Evolutionary conservation across 2,888 invertebrate species (phyloP).

Genomic region (Scrobipalpa costella): DNA sequence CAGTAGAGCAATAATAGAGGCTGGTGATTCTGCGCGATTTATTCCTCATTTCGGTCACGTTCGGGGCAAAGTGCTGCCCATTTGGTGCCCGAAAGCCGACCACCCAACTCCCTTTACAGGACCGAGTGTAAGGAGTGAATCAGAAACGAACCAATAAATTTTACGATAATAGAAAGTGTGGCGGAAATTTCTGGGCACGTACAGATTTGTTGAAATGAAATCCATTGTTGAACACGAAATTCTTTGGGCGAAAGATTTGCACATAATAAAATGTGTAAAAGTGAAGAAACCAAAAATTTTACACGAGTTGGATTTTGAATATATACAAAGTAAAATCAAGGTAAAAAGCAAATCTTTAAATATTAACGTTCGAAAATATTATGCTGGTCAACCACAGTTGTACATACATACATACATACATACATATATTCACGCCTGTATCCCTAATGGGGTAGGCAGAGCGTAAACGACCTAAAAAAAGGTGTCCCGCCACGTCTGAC

Average conservation of each 20-base stretch:
- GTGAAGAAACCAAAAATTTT: too few relatives aligned
- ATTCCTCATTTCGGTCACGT: constrained; percentile 42
- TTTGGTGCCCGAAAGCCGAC: constrained; percentile 27
- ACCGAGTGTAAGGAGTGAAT: constrained; percentile 17
- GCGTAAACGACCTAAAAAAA: too few relatives aligned
- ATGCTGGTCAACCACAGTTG: too few relatives aligned
- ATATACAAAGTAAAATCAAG: too few relatives aligned
- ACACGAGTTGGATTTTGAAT: too few relatives aligned
- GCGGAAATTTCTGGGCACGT: constrained; percentile 12
- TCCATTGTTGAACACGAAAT: background rate
- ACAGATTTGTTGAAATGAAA: constrained; percentile 12
- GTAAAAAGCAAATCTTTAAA: too few relatives aligned
- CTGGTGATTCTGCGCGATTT: constrained; percentile 36
- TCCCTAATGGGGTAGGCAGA: too few relatives aligned
- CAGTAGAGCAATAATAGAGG: constrained; percentile 36
- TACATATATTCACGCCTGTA: too few relatives aligned
- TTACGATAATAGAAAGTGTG: constrained; percentile 19
- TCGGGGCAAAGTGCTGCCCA: constrained; percentile 33
- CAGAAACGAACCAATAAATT: constrained; percentile 25
- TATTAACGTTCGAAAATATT: too few relatives aligned
- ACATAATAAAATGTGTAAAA: background rate
- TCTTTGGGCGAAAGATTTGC: background rate
- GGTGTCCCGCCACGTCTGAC: too few relatives aligned
- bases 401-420: too few relatives aligned
- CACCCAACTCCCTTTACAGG: constrained; percentile 11